A percentile compares a stretch with the other conserved stretches of the same genome.
Evolutionary conservation across 1,140 invertebrate species (phyloP).

Genomic region (Trinorchestia longiramus): DNA sequence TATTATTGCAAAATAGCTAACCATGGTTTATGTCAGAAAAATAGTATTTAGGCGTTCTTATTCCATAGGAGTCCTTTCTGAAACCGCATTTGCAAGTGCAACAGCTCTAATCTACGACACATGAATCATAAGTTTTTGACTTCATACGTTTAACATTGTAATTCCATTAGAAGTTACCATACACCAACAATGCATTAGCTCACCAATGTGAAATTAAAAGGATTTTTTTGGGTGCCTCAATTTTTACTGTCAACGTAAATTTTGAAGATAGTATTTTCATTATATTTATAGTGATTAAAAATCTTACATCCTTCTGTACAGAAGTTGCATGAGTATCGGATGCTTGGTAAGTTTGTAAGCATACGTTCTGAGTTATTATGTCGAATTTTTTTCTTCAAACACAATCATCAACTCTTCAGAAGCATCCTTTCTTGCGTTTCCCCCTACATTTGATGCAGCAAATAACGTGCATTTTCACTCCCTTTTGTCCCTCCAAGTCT

Average conservation of each 20-base stretch:
- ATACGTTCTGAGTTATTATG: too few species aligned
- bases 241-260: background rate
- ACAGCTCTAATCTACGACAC: background rate
- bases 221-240: background rate
- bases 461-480: too few species aligned
- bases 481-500: too few species aligned
- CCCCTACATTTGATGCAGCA: too few species aligned
- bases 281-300: too few species aligned
- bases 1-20: background rate
- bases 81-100: background rate
- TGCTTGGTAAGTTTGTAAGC: too few species aligned
- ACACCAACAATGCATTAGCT: background rate
- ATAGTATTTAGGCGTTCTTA: background rate
- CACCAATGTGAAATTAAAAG: background rate
- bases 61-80: background rate
- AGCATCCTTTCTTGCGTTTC: too few species aligned
- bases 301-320: too few species aligned
- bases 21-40: too few species aligned
- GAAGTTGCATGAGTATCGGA: too few species aligned
- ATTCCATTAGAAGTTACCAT: background rate
- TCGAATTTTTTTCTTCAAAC: too few species aligned
- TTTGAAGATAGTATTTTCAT: background rate
- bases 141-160: background rate
- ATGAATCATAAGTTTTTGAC: background rate
- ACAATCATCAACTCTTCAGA: too few species aligned